Percentiles rank a stretch among this genome's conserved stretches.
Evolutionary conservation across 2,888 invertebrate genomes (phyloP).

Genomic region (Patella depressa): DNA sequence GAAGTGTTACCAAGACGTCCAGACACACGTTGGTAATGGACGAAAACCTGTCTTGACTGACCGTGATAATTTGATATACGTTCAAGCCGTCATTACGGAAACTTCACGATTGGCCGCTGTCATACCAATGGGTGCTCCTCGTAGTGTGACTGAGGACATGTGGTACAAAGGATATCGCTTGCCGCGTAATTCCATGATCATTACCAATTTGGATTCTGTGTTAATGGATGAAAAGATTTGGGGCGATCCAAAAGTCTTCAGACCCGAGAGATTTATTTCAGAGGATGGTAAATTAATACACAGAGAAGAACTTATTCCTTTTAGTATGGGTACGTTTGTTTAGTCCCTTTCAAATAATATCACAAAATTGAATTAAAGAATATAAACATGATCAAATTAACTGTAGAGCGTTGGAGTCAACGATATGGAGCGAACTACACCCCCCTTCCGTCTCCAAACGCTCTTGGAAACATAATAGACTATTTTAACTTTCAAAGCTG

Average conservation of each 20-base stretch:
- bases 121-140: neutral
- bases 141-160: neutral
- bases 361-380: too few species aligned
- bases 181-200: neutral
- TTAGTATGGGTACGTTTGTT: neutral
- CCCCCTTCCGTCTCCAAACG: too few species aligned
- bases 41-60: neutral
- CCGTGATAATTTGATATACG: neutral
- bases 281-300: constrained; percentile 1
- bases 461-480: too few species aligned
- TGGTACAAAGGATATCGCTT: neutral
- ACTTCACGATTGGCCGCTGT: neutral
- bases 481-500: too few species aligned
- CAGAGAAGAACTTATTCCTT: neutral
- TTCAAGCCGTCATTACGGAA: constrained; percentile 1
- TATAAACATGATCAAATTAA: too few species aligned
- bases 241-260: neutral
- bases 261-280: neutral
- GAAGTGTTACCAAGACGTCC: neutral
- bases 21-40: neutral
- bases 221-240: neutral
- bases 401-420: too few species aligned
- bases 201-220: neutral
- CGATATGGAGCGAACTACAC: too few species aligned
- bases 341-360: too few species aligned